Evolutionary conservation across 35 echinoderm and acorn worm species (phyloP), one percentile per base, ranked within the genome.

Genomic region (Patiria miniata): DNA sequence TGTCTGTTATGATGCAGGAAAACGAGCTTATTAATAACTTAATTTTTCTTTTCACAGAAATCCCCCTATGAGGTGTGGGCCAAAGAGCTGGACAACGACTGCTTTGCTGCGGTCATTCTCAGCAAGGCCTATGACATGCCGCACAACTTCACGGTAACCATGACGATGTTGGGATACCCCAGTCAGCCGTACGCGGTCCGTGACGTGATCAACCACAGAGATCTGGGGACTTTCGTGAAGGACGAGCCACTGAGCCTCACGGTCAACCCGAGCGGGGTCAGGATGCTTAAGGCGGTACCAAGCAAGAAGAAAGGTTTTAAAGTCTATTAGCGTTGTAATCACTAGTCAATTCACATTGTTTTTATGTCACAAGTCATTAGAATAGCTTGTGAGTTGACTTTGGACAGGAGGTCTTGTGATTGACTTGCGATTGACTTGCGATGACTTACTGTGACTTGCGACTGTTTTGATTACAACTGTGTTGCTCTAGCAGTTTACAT

Each of bases 1-100:
- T n/a, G n/a, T n/a, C n/a, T n/a, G n/a, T n/a, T n/a, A n/a, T n/a
- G n/a, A n/a, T n/a, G n/a, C n/a, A n/a, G n/a, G n/a, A n/a, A n/a
- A n/a, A n/a, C n/a, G n/a, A n/a, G n/a, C n/a, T n/a, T n/a, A n/a
- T n/a, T n/a, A n/a, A n/a, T n/a, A n/a, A n/a, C n/a, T n/a, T n/a
- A n/a, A n/a, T 47, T 47, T 47, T 47, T 47, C 42, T 47, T 47
- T 47, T 12, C n/a, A 47, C 12, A 73, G 65, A 30, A 73, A 32
- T 73, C 65, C 65, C 34, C 21, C 65, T 73, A 90, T 69, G 87
- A 93, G 51, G 87, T 97, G 2, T 97, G 95, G 95, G 83, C 91
- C n/a, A 97, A 87, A 80, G 87, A 61, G 21, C 78, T 97, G 6
- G 42, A 22, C 18, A 82, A 86, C 15, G 83, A 36, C 7, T 89